Evolutionary conservation across 2,113 vertebrate genomes (phyloP).

Genomic region (Oncorhynchus tshawytscha): DNA sequence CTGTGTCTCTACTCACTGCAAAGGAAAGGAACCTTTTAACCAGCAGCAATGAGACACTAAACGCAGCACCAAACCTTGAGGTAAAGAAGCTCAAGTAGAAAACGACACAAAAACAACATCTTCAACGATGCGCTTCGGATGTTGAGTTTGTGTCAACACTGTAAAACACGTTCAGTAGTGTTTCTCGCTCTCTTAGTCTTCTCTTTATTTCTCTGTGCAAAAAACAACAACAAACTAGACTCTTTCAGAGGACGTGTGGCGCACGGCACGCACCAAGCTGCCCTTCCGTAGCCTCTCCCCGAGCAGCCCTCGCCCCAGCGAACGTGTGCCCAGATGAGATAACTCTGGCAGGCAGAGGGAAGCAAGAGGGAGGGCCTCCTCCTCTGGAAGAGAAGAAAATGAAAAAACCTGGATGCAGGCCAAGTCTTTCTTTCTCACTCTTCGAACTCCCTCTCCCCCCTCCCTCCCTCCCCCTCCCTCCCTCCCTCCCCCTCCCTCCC

Average conservation of each 20-base stretch:
- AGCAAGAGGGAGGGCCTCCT: conserved; percentile 49
- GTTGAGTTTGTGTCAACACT: background rate
- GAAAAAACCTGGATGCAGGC: conserved; percentile 63
- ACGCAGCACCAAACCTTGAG: background rate
- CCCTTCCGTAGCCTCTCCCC: conserved; percentile 53
- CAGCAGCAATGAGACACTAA: background rate
- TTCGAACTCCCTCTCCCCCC: conserved; percentile 51
- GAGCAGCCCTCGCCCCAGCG: conserved; percentile 57
- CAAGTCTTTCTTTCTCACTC: conserved; percentile 72
- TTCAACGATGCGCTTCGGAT: background rate
- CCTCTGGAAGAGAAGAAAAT: conserved; percentile 51
- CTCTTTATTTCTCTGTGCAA: conserved; percentile 12
- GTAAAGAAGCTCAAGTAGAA: background rate
- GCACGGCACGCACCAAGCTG: conserved; percentile 28
- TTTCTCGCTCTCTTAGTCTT: conserved; percentile 32
- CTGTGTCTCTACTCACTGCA: too few relatives aligned
- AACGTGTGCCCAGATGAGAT: conserved; percentile 79
- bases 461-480: conserved; percentile 11
- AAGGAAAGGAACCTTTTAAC: too few relatives aligned
- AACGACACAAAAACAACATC: background rate
- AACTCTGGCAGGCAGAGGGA: conserved; percentile 60
- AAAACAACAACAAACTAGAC: conserved; percentile 31
- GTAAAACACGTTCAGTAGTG: background rate
- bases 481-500: conserved; percentile 2
- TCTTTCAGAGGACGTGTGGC: conserved; percentile 5